Evolutionary conservation across 2,113 vertebrate species (phyloP).

Genomic region (Xiphias gladius): DNA sequence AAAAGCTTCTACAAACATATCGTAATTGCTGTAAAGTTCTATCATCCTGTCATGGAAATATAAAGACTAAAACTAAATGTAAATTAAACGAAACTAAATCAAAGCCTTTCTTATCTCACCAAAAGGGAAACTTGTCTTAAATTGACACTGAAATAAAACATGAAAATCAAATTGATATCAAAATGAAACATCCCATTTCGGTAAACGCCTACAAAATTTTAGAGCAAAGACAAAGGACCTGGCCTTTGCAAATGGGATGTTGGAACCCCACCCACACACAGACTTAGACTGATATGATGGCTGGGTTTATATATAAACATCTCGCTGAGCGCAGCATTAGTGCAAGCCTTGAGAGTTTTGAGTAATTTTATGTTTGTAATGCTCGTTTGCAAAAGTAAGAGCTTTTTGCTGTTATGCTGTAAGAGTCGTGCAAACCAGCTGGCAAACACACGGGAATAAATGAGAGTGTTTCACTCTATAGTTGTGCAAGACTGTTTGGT

Average conservation of each 20-base stretch:
- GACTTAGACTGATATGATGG: not conserved
- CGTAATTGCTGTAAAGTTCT: not conserved
- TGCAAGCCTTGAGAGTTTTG: not conserved
- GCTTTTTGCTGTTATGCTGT: slow-evolving; percentile 23
- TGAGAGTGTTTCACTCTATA: slow-evolving; percentile 25
- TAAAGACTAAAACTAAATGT: not conserved
- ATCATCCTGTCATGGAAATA: not conserved
- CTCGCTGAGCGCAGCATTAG: slow-evolving; percentile 16
- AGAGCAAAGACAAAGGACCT: not conserved
- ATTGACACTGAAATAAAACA: not conserved
- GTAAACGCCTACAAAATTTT: not conserved
- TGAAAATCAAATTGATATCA: not conserved
- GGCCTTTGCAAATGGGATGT: not conserved
- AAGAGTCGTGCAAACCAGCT: slow-evolving; percentile 33
- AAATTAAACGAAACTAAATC: not conserved
- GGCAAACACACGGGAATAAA: slow-evolving; percentile 41
- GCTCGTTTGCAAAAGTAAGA: slow-evolving; percentile 38
- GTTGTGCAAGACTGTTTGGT: slow-evolving; percentile 26
- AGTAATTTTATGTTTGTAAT: slow-evolving; percentile 22
- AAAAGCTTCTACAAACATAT: not conserved
- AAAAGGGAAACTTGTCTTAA: not conserved
- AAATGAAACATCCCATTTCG: not conserved
- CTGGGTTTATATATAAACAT: not conserved
- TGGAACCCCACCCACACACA: not conserved
- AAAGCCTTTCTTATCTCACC: not conserved